phyloP scores from a whole-genome alignment of 2,113 vertebrate species.

The Gymnarchus niloticus region DNA sequence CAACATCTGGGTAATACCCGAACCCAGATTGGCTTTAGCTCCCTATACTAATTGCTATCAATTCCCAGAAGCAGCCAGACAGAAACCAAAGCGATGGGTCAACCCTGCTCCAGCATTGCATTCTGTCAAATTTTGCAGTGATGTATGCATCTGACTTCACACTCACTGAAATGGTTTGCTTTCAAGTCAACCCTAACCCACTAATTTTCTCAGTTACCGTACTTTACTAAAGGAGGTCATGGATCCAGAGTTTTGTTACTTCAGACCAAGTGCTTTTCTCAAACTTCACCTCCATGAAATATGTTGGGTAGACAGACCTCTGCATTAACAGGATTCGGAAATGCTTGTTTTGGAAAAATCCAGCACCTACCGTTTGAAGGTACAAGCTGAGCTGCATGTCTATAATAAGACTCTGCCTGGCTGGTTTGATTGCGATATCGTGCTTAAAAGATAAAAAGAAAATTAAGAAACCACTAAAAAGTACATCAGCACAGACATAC shows the following conservation, averaged over 20 bases:
- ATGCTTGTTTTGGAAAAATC: too few relatives aligned
- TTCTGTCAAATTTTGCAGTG: not conserved
- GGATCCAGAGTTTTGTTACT: too few relatives aligned
- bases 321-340: too few relatives aligned
- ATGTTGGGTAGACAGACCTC: too few relatives aligned
- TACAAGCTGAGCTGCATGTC: conserved; percentile 96
- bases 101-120: not conserved
- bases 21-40: too few relatives aligned
- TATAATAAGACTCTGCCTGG: conserved; percentile 97
- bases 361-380: conserved; percentile 91
- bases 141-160: not conserved
- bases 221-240: too few relatives aligned
- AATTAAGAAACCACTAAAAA: not conserved
- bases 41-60: too few relatives aligned
- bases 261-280: too few relatives aligned
- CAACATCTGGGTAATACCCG: too few relatives aligned
- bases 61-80: too few relatives aligned
- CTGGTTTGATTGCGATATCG: conserved; percentile 99
- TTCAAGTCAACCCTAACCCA: not conserved
- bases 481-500: not conserved
- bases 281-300: too few relatives aligned
- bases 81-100: not conserved
- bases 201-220: not conserved
- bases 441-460: conserved; percentile 60
- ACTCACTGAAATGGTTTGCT: not conserved